A percentile compares a stretch with the other conserved stretches of the same genome.
phyloP scores from a whole-genome alignment of 2,113 vertebrate genomes.

The Semicossyphus pulcher region DNA sequence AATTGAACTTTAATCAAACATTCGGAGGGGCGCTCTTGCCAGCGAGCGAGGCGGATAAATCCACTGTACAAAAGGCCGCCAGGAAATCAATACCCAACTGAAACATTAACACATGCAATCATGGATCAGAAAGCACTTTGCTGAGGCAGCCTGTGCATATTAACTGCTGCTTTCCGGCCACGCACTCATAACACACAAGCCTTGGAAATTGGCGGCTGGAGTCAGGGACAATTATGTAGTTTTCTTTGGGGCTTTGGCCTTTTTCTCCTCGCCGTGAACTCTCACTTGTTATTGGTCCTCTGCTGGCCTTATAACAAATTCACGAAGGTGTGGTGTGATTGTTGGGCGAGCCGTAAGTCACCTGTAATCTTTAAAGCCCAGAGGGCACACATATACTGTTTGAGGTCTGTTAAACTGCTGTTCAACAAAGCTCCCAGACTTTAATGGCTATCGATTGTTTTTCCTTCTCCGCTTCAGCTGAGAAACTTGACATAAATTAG shows the following conservation, averaged over 20 bases:
- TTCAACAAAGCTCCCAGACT: conserved; percentile 69
- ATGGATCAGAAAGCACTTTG: conserved; percentile 90
- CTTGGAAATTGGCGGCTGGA: conserved; percentile 71
- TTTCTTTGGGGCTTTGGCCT: conserved; percentile 51
- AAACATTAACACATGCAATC: conserved; percentile 93
- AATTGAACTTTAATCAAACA: conserved; percentile 97
- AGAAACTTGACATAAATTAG: conserved; percentile 80
- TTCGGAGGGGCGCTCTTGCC: conserved; percentile 83
- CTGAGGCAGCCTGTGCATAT: conserved; percentile 89
- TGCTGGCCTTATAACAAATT: conserved; percentile 38
- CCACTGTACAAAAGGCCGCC: conserved; percentile 88
- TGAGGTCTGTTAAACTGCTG: conserved; percentile 74
- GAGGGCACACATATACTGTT: conserved; percentile 67
- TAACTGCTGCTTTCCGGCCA: conserved; percentile 82
- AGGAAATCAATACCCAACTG: conserved; percentile 94
- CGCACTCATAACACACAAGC: conserved; percentile 77
- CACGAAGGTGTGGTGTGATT: conserved; percentile 53
- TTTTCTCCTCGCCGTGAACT: conserved; percentile 44
- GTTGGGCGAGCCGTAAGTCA: conserved; percentile 70
- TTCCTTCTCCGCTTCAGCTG: conserved; percentile 65
- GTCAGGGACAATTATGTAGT: conserved; percentile 67
- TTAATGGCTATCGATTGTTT: conserved; percentile 79
- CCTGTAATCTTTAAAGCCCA: conserved; percentile 77
- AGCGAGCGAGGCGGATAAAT: conserved; percentile 85
- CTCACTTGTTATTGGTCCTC: conserved; percentile 42